Conservation (phyloP, 23 tunicate species). For the Trididemnum clinides region DNA sequence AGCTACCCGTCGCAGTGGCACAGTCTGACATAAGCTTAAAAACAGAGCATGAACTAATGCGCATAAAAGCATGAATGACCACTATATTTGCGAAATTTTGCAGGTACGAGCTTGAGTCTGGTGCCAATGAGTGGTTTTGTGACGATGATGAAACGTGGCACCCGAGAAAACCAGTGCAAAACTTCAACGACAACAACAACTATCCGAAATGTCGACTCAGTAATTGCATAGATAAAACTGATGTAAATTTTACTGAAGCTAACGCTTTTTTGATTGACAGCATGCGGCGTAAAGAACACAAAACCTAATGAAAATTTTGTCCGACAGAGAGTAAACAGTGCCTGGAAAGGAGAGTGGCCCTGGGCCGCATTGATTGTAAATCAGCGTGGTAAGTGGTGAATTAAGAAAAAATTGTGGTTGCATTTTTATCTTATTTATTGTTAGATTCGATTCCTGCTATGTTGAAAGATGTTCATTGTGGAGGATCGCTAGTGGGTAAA, state of each 20-base stretch:
- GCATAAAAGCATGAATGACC: too few species aligned
- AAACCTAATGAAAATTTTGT: neutral
- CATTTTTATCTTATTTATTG: too few species aligned
- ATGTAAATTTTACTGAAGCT: neutral
- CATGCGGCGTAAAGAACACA: slow-evolving; percentile 57
- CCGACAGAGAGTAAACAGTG: slow-evolving; percentile 26
- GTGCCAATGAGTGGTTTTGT: slow-evolving; percentile 58
- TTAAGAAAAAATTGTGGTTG: too few species aligned
- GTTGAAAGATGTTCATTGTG: too few species aligned
- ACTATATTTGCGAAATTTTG: neutral
- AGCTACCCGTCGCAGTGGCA: too few species aligned
- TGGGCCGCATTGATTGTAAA: slow-evolving; percentile 59
- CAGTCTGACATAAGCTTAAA: too few species aligned
- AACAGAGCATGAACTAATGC: too few species aligned
- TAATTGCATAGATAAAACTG: neutral
- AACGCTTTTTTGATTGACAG: slow-evolving; percentile 20
- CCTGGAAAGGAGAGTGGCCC: slow-evolving; percentile 69
- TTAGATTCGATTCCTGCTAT: too few species aligned
- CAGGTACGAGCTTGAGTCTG: slow-evolving; percentile 64
- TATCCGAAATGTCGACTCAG: slow-evolving; percentile 47
- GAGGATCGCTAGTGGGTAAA: slow-evolving; percentile 62
- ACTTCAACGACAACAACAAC: slow-evolving; percentile 42
- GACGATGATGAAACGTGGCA: slow-evolving; percentile 58
- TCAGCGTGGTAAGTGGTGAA: too few species aligned
- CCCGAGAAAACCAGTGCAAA: neutral